Evolutionary conservation across 2,113 vertebrate genomes (phyloP).

Genomic region (Actenoides lindsayi): DNA sequence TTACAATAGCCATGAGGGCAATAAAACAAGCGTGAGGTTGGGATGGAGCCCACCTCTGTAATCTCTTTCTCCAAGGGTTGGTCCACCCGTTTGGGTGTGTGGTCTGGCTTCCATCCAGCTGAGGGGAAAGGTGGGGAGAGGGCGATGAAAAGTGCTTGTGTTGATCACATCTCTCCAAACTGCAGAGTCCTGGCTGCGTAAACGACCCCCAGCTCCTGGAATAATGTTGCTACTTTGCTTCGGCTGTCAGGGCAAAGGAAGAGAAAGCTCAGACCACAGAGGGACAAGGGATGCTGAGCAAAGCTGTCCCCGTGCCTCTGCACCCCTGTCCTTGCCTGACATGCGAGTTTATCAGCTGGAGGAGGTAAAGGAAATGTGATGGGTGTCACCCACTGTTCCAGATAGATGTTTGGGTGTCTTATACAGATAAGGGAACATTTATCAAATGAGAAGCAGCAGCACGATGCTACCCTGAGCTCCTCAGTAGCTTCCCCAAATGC

Average conservation of each 20-base stretch:
- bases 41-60: not conserved
- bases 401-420: not conserved
- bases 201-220: not conserved
- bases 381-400: not conserved
- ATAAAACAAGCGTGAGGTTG: not conserved
- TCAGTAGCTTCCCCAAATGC: not conserved
- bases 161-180: not conserved
- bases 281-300: not conserved
- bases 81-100: not conserved
- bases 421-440: fast-evolving
- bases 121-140: not conserved
- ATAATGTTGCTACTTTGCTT: not conserved
- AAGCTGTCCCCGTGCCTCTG: not conserved
- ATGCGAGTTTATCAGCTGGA: fast-evolving
- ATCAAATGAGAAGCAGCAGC: not conserved
- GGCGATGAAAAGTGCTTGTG: not conserved
- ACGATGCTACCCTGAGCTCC: not conserved
- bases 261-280: no score
- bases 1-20: not conserved
- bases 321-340: fast-evolving
- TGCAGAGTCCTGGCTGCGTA: fast-evolving
- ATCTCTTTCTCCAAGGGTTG: not conserved
- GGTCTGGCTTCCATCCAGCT: not conserved
- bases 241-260: not conserved
- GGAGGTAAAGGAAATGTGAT: not conserved